Conservation (phyloP, 2,113 vertebrate species). For the Craseonycteris thonglongyai region DNA sequence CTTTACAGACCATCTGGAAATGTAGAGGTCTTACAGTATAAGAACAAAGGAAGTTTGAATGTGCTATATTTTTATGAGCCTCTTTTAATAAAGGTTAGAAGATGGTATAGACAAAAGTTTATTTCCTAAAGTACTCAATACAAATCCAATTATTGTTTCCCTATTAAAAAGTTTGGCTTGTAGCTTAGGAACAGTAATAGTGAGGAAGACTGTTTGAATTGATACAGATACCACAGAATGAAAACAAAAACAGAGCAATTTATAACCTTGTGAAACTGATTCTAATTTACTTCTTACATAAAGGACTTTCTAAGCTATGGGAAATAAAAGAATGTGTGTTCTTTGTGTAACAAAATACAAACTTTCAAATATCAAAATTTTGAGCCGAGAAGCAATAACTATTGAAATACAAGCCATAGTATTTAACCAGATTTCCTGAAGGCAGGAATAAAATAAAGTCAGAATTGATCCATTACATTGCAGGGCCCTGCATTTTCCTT, state of each 20-base stretch:
- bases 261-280: background rate
- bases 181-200: background rate
- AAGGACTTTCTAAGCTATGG: background rate
- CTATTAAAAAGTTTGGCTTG: constrained; percentile 31
- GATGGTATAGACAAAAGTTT: background rate
- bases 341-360: background rate
- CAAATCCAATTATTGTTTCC: background rate
- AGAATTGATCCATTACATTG: background rate
- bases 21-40: background rate
- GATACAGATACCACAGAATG: background rate
- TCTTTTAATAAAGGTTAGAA: constrained; percentile 37
- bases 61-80: constrained; percentile 28
- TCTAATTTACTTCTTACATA: background rate
- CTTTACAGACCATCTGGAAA: constrained; percentile 16
- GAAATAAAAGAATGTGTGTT: constrained; percentile 1
- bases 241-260: constrained; percentile 36
- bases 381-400: background rate
- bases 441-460: background rate
- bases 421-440: constrained; percentile 2
- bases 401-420: background rate
- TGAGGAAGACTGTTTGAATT: background rate
- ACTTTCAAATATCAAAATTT: background rate
- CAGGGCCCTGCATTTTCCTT: background rate
- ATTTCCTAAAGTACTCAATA: background rate
- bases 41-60: constrained; percentile 28